Conservation (phyloP, 1,140 invertebrate genomes). For the Tetranychus urticae region DNA sequence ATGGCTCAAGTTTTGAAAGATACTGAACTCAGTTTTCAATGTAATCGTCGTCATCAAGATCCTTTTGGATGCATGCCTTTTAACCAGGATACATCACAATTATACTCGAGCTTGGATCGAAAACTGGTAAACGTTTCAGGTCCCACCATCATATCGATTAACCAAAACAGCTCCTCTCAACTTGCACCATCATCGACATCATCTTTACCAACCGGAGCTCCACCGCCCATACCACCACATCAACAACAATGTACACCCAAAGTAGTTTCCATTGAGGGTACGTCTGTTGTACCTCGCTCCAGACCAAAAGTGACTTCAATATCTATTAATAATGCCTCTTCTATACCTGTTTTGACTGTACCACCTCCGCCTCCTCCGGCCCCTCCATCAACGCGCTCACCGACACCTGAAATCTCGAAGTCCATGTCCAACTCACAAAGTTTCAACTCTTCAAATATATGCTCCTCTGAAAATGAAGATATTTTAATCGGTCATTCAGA, state of each 20-base stretch:
- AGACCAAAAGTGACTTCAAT: constrained; percentile 35
- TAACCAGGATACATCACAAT: not conserved
- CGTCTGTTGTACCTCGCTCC: constrained; percentile 45
- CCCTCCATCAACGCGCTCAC: not conserved
- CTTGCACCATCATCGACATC: not conserved
- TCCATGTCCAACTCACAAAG: not conserved
- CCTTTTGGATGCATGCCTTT: constrained; percentile 9
- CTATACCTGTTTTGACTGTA: constrained; percentile 9
- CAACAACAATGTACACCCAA: not conserved
- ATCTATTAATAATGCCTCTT: constrained; percentile 1
- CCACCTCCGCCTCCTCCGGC: not conserved
- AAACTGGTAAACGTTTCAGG: not conserved
- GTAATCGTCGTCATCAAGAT: constrained; percentile 3
- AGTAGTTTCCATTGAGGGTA: not conserved
- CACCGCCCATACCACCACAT: not conserved
- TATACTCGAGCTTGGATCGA: not conserved
- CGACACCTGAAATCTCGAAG: not conserved
- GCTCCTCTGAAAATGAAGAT: not conserved
- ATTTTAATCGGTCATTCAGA: constrained; percentile 46
- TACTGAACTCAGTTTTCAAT: not conserved
- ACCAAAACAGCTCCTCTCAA: no score
- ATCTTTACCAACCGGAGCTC: not conserved
- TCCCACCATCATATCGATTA: not conserved
- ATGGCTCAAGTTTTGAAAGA: constrained; percentile 4
- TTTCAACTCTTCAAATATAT: not conserved